phyloP scores from a whole-genome alignment of 2,888 invertebrate genomes.

The Schizotus pectinicornis region DNA sequence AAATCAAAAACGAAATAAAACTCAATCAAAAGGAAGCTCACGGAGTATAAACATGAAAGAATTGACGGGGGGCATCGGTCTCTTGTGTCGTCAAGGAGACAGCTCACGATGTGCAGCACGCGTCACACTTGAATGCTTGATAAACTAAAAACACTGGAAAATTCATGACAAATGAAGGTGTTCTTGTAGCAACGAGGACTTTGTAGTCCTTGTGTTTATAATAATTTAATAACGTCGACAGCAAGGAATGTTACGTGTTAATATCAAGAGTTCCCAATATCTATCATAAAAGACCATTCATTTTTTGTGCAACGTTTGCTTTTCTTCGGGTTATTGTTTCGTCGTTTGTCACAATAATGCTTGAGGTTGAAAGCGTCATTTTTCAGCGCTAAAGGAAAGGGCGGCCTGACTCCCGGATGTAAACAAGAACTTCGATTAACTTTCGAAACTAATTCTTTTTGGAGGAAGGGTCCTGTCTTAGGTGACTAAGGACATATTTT shows the following conservation, averaged over 20 bases:
- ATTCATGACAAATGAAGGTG: slow-evolving; percentile 40
- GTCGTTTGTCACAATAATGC: slow-evolving; percentile 9
- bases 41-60: slow-evolving; percentile 27
- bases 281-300: slow-evolving; percentile 5
- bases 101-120: slow-evolving; percentile 33
- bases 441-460: no score
- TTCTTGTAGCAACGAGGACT: slow-evolving; percentile 33
- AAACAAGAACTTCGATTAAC: no score
- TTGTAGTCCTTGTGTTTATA: slow-evolving; percentile 6
- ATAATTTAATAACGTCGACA: slow-evolving; percentile 5
- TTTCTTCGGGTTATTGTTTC: slow-evolving; percentile 9
- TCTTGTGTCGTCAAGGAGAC: slow-evolving; percentile 30
- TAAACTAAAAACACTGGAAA: slow-evolving; percentile 37
- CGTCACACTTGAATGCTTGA: slow-evolving; percentile 24
- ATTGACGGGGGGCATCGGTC: slow-evolving; percentile 27
- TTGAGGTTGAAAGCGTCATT: no score
- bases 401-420: no score
- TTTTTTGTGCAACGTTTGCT: slow-evolving; percentile 4
- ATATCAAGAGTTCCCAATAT: background rate
- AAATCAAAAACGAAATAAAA: slow-evolving; percentile 24
- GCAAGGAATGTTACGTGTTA: background rate
- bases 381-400: no score
- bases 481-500: no score
- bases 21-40: slow-evolving; percentile 32
- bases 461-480: no score